These are phyloP conservation scores for Ramazzottius varieornatus DNA, from an alignment of 2,888 invertebrate genomes.

Conservation along the genomic window DNA sequence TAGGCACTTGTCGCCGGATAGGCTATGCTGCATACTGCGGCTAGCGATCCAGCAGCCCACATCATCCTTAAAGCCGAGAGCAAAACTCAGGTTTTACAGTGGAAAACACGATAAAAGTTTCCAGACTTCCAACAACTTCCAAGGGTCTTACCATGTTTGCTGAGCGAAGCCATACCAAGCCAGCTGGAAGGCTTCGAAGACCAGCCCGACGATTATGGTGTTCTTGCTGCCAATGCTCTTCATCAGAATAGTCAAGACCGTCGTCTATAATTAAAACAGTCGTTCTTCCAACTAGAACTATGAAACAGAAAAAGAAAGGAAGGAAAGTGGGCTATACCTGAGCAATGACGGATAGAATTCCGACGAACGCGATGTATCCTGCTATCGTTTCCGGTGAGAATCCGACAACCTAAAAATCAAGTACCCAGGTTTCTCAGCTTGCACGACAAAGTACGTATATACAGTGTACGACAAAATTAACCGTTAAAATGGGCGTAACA, in stretches of 20 bases:
- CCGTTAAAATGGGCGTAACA: conserved; percentile 2
- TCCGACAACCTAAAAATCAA: conserved; percentile 44
- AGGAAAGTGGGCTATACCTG: conserved; percentile 34
- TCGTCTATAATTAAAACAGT: conserved; percentile 28
- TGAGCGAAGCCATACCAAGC: conserved; percentile 93
- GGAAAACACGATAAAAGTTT: not conserved
- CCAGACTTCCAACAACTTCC: conserved; percentile 3
- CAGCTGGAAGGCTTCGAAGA: conserved; percentile 85
- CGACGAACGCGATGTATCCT: conserved; percentile 84
- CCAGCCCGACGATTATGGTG: conserved; percentile 80
- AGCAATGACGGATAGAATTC: conserved; percentile 76
- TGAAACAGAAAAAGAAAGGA: no score
- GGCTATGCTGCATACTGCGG: conserved; percentile 79
- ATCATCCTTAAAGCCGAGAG: conserved; percentile 51
- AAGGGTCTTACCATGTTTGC: conserved; percentile 49
- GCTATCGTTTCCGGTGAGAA: conserved; percentile 84
- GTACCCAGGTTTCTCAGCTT: no score
- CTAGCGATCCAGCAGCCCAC: conserved; percentile 93
- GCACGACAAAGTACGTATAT: conserved; percentile 5
- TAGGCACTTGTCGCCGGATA: conserved; percentile 97
- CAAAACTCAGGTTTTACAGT: not conserved
- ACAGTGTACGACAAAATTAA: not conserved
- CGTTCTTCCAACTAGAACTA: no score
- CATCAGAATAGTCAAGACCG: conserved; percentile 43
- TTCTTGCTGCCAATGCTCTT: conserved; percentile 70